These are phyloP conservation scores for Mythimna albipuncta DNA, from an alignment of 2,888 invertebrate genomes.

Conservation along the genomic window DNA sequence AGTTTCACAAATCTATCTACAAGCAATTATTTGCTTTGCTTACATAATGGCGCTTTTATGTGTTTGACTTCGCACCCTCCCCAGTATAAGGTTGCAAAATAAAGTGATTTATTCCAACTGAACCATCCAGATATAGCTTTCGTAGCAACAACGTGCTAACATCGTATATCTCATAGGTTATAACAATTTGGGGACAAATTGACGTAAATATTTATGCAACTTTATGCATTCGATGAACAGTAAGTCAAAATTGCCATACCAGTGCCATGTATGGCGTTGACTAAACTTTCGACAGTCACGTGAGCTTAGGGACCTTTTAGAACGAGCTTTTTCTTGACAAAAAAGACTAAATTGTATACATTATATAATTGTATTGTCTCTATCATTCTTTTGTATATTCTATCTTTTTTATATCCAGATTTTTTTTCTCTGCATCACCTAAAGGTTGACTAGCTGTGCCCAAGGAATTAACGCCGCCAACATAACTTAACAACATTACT, in stretches of 20 bases:
- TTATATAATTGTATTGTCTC: too few relatives aligned
- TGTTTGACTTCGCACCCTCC: constrained; percentile 42
- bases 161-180: constrained; percentile 21
- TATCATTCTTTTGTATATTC: too few relatives aligned
- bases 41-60: constrained; percentile 46
- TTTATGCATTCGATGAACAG: constrained; percentile 69
- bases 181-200: constrained; percentile 11
- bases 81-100: constrained; percentile 51
- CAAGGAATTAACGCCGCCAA: too few relatives aligned
- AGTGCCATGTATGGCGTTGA: constrained; percentile 80
- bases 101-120: constrained; percentile 36
- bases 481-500: too few relatives aligned
- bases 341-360: background rate
- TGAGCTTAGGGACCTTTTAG: constrained; percentile 70
- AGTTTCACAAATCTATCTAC: constrained; percentile 24
- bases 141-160: constrained; percentile 10
- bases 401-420: too few relatives aligned
- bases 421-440: too few relatives aligned
- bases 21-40: constrained; percentile 34
- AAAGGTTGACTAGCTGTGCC: too few relatives aligned
- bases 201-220: constrained; percentile 67
- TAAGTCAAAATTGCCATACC: constrained; percentile 72
- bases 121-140: constrained; percentile 1
- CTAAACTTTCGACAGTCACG: constrained; percentile 78
- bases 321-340: constrained; percentile 17